Evolutionary conservation across 2,888 invertebrate species (phyloP), one percentile per base, ranked within the genome.

Genomic region (Resseliella maxima): DNA sequence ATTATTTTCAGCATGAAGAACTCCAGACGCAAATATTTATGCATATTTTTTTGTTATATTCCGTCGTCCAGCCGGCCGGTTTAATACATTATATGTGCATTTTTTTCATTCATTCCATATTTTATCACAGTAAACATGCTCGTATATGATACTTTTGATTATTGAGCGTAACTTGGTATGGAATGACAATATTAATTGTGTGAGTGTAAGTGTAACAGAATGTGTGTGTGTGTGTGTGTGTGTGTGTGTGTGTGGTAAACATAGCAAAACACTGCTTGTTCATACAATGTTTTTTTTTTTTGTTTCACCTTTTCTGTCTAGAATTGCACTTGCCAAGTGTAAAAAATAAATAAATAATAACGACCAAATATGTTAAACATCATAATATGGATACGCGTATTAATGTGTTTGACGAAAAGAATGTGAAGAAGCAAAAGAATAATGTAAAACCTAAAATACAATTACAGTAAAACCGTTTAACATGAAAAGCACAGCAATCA

Each of bases 31-130:
- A 59, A 59, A 59, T 27, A 59, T 59, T 59, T 59, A 72, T 72
- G 72, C 72, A 72, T 72, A 72, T 72, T 72, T 72, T 27, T 72
- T 50, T n/a, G n/a, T n/a, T n/a, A n/a, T n/a, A n/a, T n/a, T n/a
- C n/a, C n/a, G n/a, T 12, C 72, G 31, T 1, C 72, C 35, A 1
- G 15, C 18, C 72, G 72, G 72, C 35, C 31, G 31, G 15, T 72
- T 72, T n/a, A 2, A 31, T 72, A 15, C 50, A 59, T 72, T 31
- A n/a, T 5, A 8, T 50, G 6, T 72, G 27, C 72, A 72, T 12
- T 15, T 72, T 72, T 72, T 72, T 35, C n/a, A n/a, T n/a, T n/a
- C n/a, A n/a, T 24, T n/a, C 59, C 1, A n/a, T 24, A 5, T 24
- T 24, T 59, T 59, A 24, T 24, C 0, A 6, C n/a, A 31, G 2